Percentiles rank a stretch among this genome's conserved stretches.
phyloP scores from a whole-genome alignment of 92 coral and sea anemone genomes.

The Epizoanthus ramosus region DNA sequence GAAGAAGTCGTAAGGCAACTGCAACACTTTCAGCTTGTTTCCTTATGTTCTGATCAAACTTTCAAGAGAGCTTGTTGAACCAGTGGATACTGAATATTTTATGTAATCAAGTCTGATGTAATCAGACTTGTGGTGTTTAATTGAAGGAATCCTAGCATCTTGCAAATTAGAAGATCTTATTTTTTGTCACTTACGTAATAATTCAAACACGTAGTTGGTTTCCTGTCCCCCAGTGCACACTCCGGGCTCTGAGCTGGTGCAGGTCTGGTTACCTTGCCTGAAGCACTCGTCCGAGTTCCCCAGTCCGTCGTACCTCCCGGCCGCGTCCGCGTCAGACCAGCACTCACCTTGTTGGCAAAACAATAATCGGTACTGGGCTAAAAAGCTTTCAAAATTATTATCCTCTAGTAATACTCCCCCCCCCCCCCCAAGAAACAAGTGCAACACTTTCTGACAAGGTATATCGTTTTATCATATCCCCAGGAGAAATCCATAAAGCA shows the following conservation, averaged over 20 bases:
- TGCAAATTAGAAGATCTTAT: neutral
- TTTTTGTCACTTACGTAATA: neutral
- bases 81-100: too few species aligned
- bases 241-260: slow-evolving; percentile 29
- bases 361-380: neutral
- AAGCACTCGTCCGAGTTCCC: slow-evolving; percentile 12
- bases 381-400: neutral
- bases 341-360: slow-evolving; percentile 11
- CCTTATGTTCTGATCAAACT: too few species aligned
- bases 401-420: too few species aligned
- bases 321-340: slow-evolving; percentile 37
- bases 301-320: slow-evolving; percentile 17
- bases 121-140: neutral
- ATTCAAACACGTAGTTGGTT: slow-evolving; percentile 29
- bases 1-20: too few species aligned
- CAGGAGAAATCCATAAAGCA: too few species aligned
- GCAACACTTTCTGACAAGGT: too few species aligned
- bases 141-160: too few species aligned
- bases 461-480: too few species aligned
- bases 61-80: too few species aligned
- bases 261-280: slow-evolving; percentile 32
- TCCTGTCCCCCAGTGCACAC: slow-evolving; percentile 35
- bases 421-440: too few species aligned
- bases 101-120: too few species aligned
- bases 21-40: too few species aligned